Conservation (phyloP, 37 sponge, comb jelly and placozoan genomes). For the Hormiphora californensis region DNA sequence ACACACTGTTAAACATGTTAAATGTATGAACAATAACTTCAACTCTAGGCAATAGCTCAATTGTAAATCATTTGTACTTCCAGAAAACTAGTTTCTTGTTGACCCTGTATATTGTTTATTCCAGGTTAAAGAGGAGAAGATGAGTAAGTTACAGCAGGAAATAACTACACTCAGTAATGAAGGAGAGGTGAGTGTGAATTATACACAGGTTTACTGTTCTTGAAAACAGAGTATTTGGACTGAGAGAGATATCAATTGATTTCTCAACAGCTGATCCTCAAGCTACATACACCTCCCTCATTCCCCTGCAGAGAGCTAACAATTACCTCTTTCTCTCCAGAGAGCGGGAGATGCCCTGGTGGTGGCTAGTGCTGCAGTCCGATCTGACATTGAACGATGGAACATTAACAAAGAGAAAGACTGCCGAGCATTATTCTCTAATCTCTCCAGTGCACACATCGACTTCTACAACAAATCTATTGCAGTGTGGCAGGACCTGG, state of each 20-base stretch:
- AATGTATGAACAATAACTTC: too few relatives aligned
- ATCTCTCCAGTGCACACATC: not conserved
- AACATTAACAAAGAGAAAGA: slow-evolving; percentile 49
- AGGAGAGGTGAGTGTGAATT: slow-evolving; percentile 3
- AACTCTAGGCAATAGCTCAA: too few relatives aligned
- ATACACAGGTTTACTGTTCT: too few relatives aligned
- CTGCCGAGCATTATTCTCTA: not conserved
- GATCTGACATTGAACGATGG: slow-evolving; percentile 52
- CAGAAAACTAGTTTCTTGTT: too few relatives aligned
- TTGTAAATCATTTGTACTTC: too few relatives aligned
- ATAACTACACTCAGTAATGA: slow-evolving; percentile 18
- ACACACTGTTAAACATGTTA: too few relatives aligned
- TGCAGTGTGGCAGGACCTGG: not conserved
- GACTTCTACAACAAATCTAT: not conserved
- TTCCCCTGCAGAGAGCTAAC: not conserved
- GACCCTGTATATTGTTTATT: too few relatives aligned
- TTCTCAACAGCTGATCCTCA: not conserved
- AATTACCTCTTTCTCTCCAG: not conserved
- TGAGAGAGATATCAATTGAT: not conserved
- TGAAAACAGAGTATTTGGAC: too few relatives aligned
- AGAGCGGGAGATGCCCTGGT: slow-evolving; percentile 1
- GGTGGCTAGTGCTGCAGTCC: slow-evolving; percentile 31
- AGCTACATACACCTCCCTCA: not conserved
- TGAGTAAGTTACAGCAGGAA: not conserved
- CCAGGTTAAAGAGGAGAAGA: slow-evolving; percentile 44